Percentiles rank a stretch among this genome's conserved stretches.
phyloP scores from a whole-genome alignment of 2,888 invertebrate genomes.

The Cantharis lateralis region DNA sequence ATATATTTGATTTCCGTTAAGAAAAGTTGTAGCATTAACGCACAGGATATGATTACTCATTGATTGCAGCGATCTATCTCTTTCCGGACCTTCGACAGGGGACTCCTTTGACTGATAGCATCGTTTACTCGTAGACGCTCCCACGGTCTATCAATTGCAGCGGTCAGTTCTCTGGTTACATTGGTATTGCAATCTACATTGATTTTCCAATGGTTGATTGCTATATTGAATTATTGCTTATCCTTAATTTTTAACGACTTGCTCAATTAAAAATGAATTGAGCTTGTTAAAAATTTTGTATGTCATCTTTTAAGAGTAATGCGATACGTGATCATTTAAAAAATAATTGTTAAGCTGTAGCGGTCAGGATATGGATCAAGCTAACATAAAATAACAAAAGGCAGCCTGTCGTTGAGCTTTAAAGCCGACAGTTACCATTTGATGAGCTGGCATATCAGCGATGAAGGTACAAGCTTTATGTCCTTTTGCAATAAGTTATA shows the following conservation, averaged over 20 bases:
- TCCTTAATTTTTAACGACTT: not conserved
- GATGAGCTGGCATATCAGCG: slow-evolving; percentile 38
- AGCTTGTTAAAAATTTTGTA: not conserved
- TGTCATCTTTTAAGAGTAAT: not conserved
- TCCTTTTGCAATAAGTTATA: slow-evolving; percentile 38
- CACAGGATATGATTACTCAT: slow-evolving; percentile 37
- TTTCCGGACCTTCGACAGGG: slow-evolving; percentile 27
- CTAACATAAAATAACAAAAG: slow-evolving; percentile 36
- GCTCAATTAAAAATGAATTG: not conserved
- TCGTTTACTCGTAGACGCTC: slow-evolving; percentile 33
- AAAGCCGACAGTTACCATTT: slow-evolving; percentile 34
- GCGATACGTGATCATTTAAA: slow-evolving; percentile 25
- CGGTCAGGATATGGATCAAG: slow-evolving; percentile 32
- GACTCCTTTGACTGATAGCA: slow-evolving; percentile 32
- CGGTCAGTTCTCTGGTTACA: slow-evolving; percentile 30
- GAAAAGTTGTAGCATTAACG: slow-evolving; percentile 34
- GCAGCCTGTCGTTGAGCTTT: slow-evolving; percentile 19
- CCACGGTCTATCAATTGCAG: slow-evolving; percentile 29
- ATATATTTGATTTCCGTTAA: slow-evolving; percentile 20
- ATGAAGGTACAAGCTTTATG: slow-evolving; percentile 33
- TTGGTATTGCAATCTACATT: slow-evolving; percentile 19
- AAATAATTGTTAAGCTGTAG: slow-evolving; percentile 37
- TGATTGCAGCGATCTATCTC: slow-evolving; percentile 35
- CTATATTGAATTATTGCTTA: not conserved
- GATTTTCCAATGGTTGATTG: not conserved